Evolutionary conservation across 2,888 invertebrate species (phyloP), one percentile per base, ranked within the genome.

Genomic region (Mythimna lalbum): DNA sequence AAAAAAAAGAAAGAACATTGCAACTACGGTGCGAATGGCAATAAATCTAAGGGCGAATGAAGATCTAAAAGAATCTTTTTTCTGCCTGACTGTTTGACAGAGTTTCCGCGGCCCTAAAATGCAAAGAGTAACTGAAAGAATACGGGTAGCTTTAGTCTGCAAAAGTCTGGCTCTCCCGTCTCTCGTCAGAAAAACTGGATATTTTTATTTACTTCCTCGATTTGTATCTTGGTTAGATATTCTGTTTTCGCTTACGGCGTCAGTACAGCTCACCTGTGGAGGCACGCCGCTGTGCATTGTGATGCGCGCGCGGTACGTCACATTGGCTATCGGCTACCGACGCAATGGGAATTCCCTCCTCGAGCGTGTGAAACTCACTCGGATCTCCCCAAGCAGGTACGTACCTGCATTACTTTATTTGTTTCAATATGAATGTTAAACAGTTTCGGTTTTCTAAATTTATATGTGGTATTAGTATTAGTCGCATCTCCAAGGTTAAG

Each of bases 291-390:
- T 31, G 85, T 66, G 63, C 84, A 81, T 83, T 86, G 70, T 80
- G 78, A 84, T 82, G 82, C 82, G 64, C 27, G 23, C 27, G 0
- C 23, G 57, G 62, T 52, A 86, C 88, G 87, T 86, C 87, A 84
- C 63, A 77, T n/a, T 49, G 21, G 33, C 65, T 23, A 61, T 61
- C 23, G 61, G 39, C 49, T 55, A 50, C 69, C 50, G 52, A 47
- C 49, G 74, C 69, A 72, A 61, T 83, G 87, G 89, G 89, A 80
- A 86, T 88, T 87, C 88, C 90, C 88, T 83, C 31, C 63, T 73
- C 43, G 77, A 86, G 78, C 89, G 87, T 88, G 89, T 83, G 88
- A 89, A 87, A 76, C 69, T 78, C 63, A 31, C 60, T 52, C 39
- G 70, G 70, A 59, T 59, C 70, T 82, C 63, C 77, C 75, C 65